Conservation (phyloP, 2,888 invertebrate genomes). For the Acrocera orbiculus region DNA sequence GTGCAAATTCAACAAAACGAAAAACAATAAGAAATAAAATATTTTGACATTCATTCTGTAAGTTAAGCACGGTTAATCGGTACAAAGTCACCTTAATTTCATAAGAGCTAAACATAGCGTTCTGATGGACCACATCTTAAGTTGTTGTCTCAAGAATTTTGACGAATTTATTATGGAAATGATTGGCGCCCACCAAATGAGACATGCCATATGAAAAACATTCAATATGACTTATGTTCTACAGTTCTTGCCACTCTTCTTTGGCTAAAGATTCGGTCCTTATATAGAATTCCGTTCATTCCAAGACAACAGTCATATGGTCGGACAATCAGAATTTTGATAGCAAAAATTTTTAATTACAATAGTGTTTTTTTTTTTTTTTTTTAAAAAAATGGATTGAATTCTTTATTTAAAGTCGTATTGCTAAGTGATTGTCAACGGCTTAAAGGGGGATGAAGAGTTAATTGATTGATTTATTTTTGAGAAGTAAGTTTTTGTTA, state of each 20-base stretch:
- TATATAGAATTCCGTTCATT: slow-evolving; percentile 10
- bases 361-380: background rate
- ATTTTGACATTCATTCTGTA: too few relatives aligned
- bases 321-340: slow-evolving; percentile 8
- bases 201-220: slow-evolving; percentile 8
- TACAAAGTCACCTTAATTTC: too few relatives aligned
- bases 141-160: slow-evolving; percentile 14
- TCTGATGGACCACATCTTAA: too few relatives aligned
- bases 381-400: too few relatives aligned
- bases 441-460: slow-evolving; percentile 18
- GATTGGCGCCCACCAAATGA: slow-evolving; percentile 27
- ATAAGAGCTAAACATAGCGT: too few relatives aligned
- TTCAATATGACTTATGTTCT: slow-evolving; percentile 12
- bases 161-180: slow-evolving; percentile 26
- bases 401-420: too few relatives aligned
- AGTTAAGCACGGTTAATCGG: too few relatives aligned
- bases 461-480: slow-evolving; percentile 33
- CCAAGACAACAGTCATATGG: slow-evolving; percentile 10
- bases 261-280: slow-evolving; percentile 1
- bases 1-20: too few relatives aligned
- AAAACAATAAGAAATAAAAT: too few relatives aligned
- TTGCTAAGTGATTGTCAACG: background rate
- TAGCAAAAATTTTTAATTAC: slow-evolving; percentile 7
- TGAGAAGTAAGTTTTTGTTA: slow-evolving; percentile 16
- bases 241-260: too few relatives aligned